Base-by-base conservation (phyloP, 2,797 vertebrate genomes). In the Syngnathus rostellatus region DNA sequence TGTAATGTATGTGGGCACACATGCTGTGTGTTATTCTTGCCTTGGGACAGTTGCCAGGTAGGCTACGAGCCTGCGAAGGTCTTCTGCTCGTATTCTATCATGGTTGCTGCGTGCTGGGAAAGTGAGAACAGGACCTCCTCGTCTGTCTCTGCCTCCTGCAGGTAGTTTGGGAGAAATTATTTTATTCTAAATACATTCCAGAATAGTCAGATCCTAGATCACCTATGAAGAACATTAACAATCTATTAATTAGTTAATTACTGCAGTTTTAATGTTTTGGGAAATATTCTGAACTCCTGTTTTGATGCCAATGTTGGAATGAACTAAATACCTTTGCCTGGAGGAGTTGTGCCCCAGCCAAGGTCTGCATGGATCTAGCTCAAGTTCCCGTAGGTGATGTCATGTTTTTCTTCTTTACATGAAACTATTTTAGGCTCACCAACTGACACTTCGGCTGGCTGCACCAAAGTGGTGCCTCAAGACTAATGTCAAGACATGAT, bases 21-120 rank as follows among this genome's bases (percentile, higher is more conserved):
- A 70, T 12, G 48, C 17, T 68, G 65, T 68, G 14, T 58, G 53
- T 69, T 38, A 38, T 50, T 71, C 70, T 79, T 83, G 98, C 97
- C 96, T 98, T 72, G 97, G 97, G 86, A 99, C 97, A 80, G 93
- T 93, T 0, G 95, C 96, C 53, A 99, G 91, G 81, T 99, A 99
- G 0, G 95, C 95, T 63, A 99, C 95, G 77, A 99, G 91, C 77
- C 94, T 94, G 80, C 95, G 88, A 72, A 99, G 93, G 78, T 99
- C 97, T 67, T 98, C 96, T 55, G 96, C 92, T 80, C 96, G 94
- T 98, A 98, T 98, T 94, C 96, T 95, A 67, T 99, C 97, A 1
- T 99, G 97, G 83, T 99, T 99, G 86, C 94, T 98, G 67, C 97
- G 95, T 85, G 96, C 95, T 60, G 97, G 97, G 89, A 99, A 99